Base-by-base conservation (phyloP, 2,797 vertebrate species). In the Borostomias antarcticus region DNA sequence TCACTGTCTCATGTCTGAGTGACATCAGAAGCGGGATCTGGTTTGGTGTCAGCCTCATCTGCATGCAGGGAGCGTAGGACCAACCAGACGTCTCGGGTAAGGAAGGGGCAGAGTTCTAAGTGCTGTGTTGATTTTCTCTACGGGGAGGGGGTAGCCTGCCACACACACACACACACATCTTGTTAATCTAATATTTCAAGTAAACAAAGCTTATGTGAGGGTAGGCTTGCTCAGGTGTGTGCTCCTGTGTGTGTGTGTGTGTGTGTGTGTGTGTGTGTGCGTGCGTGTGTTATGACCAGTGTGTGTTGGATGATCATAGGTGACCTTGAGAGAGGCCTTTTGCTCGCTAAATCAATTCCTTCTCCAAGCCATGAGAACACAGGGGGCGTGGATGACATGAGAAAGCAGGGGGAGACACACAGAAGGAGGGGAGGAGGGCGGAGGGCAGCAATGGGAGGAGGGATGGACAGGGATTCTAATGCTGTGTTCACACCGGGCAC, bases 181-280 rank as follows among this genome's bases (percentile, higher is more conserved):
- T 43, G 40, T 17, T 43, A 43, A 43, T 13, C 40, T 43, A 43
- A 43, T 43, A 43, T 17, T 5, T 15, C n/a, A 43, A 43, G 40
- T 17, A 43, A 43, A 43, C 40, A 43, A 17, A 43, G 13, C 40
- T 17, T 13, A 3, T 17, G 40, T n/a, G 40, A 43, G 40, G n/a
- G 4, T n/a, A n/a, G 40, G 40, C 4, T 17, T 29, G 6, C 53
- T 56, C 26, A 6, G 26, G 40, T 43, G 40, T n/a, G 53, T 56
- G 53, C 33, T n/a, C 23, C 17, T 50, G 47, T 25, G 51, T 53
- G 21, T 53, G 51, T 53, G 47, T 50, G 47, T 30, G 53, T 56
- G 53, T 56, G 53, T 56, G 47, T 50, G 47, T 50, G 51, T 23
- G 51, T 53, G 51, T 53, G 50, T 52, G 50, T 52, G 50, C 19